phyloP scores from a whole-genome alignment of 1,140 invertebrate genomes.

The Teleogryllus occipitalis region DNA sequence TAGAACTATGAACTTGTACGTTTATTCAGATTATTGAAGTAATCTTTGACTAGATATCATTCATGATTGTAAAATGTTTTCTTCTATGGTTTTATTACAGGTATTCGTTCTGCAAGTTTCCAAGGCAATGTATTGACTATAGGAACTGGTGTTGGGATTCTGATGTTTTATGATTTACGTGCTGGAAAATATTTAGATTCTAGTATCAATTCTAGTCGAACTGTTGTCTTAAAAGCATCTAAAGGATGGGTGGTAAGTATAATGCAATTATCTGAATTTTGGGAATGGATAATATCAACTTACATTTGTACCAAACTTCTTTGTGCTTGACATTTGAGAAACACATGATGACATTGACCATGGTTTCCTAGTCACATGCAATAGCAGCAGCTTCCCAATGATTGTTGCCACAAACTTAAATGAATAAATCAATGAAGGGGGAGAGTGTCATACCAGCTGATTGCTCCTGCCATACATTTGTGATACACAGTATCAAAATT shows the following conservation, averaged over 20 bases:
- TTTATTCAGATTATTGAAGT: not conserved
- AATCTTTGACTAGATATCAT: not conserved
- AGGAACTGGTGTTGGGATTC: constrained; percentile 81
- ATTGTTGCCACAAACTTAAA: too few species aligned
- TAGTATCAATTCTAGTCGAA: constrained; percentile 76
- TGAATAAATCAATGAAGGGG: too few species aligned
- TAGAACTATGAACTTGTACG: not conserved
- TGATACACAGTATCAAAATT: too few species aligned
- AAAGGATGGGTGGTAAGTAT: constrained; percentile 79
- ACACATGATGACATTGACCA: not conserved
- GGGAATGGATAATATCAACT: too few species aligned
- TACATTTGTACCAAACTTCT: too few species aligned
- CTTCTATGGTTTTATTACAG: constrained; percentile 30
- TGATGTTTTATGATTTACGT: constrained; percentile 90
- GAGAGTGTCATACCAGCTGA: too few species aligned
- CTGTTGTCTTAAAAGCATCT: constrained; percentile 79
- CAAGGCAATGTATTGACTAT: constrained; percentile 83
- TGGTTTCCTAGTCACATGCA: too few species aligned
- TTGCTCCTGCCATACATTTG: too few species aligned
- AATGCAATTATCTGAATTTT: not conserved
- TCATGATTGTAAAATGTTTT: not conserved
- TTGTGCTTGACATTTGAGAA: not conserved
- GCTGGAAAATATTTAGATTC: constrained; percentile 87
- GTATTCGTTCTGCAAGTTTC: constrained; percentile 83
- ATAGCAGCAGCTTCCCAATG: too few species aligned